These are phyloP conservation scores for Gallinago nigripennis DNA, from an alignment of 2,797 vertebrate genomes.

Conservation along the genomic window DNA sequence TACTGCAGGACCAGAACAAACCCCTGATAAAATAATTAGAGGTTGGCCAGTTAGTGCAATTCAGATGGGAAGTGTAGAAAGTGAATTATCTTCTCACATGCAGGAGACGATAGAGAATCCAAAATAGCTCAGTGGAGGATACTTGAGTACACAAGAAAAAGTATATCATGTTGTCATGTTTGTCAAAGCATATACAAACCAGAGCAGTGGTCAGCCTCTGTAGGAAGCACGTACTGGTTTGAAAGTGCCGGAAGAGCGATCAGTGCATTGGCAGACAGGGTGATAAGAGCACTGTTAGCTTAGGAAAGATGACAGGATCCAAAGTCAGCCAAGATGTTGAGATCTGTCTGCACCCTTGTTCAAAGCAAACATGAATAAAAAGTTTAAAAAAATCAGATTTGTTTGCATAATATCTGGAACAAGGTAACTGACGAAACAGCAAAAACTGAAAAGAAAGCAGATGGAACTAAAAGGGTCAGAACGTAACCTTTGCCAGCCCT, in stretches of 20 bases:
- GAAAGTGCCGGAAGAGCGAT: not conserved
- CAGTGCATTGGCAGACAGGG: not conserved
- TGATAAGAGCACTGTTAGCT: not conserved
- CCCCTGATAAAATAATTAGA: not conserved
- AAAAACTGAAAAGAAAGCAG: not conserved
- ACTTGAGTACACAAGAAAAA: not conserved
- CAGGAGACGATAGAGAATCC: not conserved
- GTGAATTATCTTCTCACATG: not conserved
- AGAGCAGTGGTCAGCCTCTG: not conserved
- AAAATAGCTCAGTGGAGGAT: not conserved
- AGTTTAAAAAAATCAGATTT: not conserved
- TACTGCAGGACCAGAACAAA: not conserved
- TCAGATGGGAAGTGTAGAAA: not conserved
- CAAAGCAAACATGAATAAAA: not conserved
- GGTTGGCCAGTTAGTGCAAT: not conserved
- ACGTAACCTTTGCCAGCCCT: not conserved
- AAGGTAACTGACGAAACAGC: not conserved
- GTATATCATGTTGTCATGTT: fast-evolving
- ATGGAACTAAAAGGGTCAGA: not conserved
- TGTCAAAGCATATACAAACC: not conserved
- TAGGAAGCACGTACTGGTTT: not conserved
- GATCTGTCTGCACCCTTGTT: not conserved
- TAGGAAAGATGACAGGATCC: not conserved
- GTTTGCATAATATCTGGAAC: not conserved
- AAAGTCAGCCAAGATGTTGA: not conserved